Base-by-base conservation (phyloP, 2,113 vertebrate genomes). In the Leucopsar rothschildi region DNA sequence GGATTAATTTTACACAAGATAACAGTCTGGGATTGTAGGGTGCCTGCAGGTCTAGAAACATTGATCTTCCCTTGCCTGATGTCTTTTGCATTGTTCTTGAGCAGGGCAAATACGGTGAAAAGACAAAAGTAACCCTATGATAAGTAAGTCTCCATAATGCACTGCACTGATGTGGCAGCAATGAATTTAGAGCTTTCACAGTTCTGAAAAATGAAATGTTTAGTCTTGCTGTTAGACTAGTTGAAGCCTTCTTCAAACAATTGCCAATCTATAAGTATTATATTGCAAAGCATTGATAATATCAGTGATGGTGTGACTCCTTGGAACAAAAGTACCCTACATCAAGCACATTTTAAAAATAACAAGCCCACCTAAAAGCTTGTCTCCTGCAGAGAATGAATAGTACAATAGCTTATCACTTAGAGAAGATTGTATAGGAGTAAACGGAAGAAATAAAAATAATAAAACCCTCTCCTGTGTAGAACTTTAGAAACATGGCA, bases 361-460 rank as follows among this genome's bases (percentile, higher is more conserved):
- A 78, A 60, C 1, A 9, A 55, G 52, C 40, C 50, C 42, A 59
- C 37, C 40, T 92, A 65, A 95, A 94, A 86, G 22, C 52, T 59
- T 95, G 63, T 94, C 22, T 90, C 56, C 53, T 82, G 18, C 23
- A 82, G 78, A 84, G 96, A 97, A 96, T 27, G 7, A 50, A 88
- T 71, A 73, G 70, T 91, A 70, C 40, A 40, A 63, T n/a, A 86
- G 25, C 55, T 81, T 88, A 59, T 81, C 78, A 90, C 33, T 39
- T 10, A 9, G 80, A 82, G 68, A 91, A 70, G 53, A 86, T 9
- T 45, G 50, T 66, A 64, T 31, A 39, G 68, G 42, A 90, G 44
- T 91, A 91, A 91, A 88, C 94, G 12, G 16, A 49, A 95, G 53
- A 91, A 91, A 93, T 65, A 89, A 93, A 94, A 88, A 96, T 63